phyloP scores from a whole-genome alignment of 2,888 invertebrate genomes.

The Cylloceria caligata region DNA sequence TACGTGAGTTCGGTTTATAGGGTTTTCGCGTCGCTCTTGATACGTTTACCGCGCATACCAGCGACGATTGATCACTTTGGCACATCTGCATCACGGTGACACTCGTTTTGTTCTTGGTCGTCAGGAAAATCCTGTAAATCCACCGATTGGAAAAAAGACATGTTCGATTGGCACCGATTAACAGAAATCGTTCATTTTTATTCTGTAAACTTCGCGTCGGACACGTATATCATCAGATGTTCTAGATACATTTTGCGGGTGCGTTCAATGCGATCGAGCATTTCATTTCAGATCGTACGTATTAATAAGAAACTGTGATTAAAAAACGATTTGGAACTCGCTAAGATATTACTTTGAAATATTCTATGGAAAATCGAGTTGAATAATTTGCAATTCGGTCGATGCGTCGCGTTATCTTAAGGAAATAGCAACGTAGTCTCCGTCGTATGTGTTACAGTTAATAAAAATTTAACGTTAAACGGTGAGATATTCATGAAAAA shows the following conservation, averaged over 20 bases:
- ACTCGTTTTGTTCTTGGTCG: not conserved
- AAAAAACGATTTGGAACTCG: no score
- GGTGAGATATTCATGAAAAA: no score
- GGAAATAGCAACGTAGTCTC: no score
- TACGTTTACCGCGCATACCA: not conserved
- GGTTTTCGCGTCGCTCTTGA: not conserved
- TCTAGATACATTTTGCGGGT: not conserved
- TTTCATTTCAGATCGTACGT: not conserved
- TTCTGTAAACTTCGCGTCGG: not conserved
- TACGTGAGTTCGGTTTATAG: conserved; percentile 1
- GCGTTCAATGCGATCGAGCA: not conserved
- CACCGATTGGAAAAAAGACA: not conserved
- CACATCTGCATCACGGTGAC: conserved; percentile 41
- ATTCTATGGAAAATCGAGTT: no score
- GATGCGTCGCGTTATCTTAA: no score
- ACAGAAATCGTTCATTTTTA: not conserved
- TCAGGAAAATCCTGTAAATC: not conserved
- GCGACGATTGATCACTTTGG: conserved; percentile 38
- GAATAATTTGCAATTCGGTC: no score
- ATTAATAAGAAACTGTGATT: no score
- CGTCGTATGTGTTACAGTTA: no score
- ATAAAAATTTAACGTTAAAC: no score
- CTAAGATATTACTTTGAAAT: no score
- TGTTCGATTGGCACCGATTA: not conserved
- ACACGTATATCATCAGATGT: not conserved